Evolutionary conservation across 2,113 vertebrate genomes (phyloP), one percentile per base, ranked within the genome.

Genomic region (Sinocyclocheilus rhinocerous): DNA sequence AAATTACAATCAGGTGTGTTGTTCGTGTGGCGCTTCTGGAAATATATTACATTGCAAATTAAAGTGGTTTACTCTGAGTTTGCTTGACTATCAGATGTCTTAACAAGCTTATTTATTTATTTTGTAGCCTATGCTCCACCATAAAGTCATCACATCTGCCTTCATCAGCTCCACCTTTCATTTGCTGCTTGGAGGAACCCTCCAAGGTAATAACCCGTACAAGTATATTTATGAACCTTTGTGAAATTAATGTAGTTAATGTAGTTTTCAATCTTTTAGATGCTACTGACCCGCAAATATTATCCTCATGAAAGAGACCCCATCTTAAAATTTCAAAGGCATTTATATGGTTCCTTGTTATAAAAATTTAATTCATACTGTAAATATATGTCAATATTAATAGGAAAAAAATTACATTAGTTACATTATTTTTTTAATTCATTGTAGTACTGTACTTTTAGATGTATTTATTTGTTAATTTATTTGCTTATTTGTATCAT

Each of bases 121-220:
- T 10, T 10, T 89, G 45, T 85, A 95, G 94, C 88, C 91, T 92
- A 87, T 90, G 89, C 88, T 87, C 76, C 86, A 91, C 84, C 83
- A 90, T 89, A 92, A 91, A 93, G 89, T 92, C 91, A 91, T 91
- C 90, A 52, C 91, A 87, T 89, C 89, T 86, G 84, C 87, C 90
- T 86, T 89, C 90, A 90, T 92, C 79, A 45, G 85, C 86, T 81
- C 90, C 90, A 92, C 90, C 88, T 75, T 85, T 92, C 91, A 90
- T 84, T 89, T 90, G 86, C 88, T 89, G 93, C 93, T 93, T 94
- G 94, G 94, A 95, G 94, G 90, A 76, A 91, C 83, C 84, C 93
- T 92, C 89, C 93, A 93, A 95, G 95, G 95, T 95, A 89, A 87
- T 52, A 48, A 76, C 36, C 5, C n/a, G 1, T 59, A 33, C 8